Conservation (phyloP, 2,113 vertebrate genomes). For the Thalassoma bifasciatum region DNA sequence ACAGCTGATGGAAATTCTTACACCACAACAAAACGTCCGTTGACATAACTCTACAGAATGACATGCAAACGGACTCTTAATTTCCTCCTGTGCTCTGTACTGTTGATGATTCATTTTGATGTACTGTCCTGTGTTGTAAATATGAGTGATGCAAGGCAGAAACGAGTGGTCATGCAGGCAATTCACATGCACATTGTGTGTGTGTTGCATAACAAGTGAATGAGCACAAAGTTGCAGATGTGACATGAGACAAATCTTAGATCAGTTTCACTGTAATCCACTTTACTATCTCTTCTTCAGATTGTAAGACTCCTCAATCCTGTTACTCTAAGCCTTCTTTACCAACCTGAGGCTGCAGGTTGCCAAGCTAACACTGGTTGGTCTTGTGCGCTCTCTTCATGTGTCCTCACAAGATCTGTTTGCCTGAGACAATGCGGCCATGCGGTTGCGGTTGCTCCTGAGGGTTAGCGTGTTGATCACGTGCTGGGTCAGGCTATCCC, state of each 20-base stretch:
- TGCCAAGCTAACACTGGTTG: constrained; percentile 51
- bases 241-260: constrained; percentile 33
- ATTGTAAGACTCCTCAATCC: constrained; percentile 78
- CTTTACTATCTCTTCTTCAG: constrained; percentile 63
- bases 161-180: constrained; percentile 2
- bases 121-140: constrained; percentile 13
- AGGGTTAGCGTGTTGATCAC: not conserved
- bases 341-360: constrained; percentile 60
- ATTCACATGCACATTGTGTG: constrained; percentile 4
- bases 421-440: not conserved
- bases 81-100: constrained; percentile 1
- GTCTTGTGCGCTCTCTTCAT: not conserved
- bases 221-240: constrained; percentile 39
- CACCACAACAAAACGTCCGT: constrained; percentile 27
- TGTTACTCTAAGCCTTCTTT: constrained; percentile 82
- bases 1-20: constrained; percentile 50
- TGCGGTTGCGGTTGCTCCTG: not conserved
- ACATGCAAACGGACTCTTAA: constrained; percentile 11
- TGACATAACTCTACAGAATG: constrained; percentile 26
- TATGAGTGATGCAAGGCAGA: constrained; percentile 27
- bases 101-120: constrained; percentile 39
- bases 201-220: constrained; percentile 33
- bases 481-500: not conserved
- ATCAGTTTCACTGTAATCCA: constrained; percentile 68
- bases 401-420: constrained; percentile 17